Percentiles rank a stretch among this genome's conserved stretches.
phyloP scores from a whole-genome alignment of 2,797 vertebrate genomes.

The Balearica regulorum region DNA sequence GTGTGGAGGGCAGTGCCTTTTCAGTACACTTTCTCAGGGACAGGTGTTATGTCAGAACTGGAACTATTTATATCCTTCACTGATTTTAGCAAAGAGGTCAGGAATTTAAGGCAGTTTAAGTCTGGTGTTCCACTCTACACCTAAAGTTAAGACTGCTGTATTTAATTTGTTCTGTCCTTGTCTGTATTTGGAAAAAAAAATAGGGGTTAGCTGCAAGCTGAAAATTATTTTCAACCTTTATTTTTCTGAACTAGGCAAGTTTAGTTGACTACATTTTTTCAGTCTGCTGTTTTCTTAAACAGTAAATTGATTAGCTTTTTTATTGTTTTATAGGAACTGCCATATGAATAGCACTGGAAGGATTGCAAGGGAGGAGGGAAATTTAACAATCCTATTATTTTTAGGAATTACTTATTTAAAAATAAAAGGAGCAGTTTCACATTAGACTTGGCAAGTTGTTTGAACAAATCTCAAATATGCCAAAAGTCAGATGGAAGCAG shows the following conservation, averaged over 20 bases:
- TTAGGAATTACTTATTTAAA: constrained; percentile 56
- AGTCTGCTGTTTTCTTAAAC: background rate
- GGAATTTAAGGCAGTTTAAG: background rate
- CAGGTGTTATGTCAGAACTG: background rate
- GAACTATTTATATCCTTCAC: background rate
- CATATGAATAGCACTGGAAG: constrained; percentile 17
- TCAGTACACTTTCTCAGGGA: background rate
- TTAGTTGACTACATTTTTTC: background rate
- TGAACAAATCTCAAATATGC: constrained; percentile 28
- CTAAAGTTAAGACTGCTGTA: background rate
- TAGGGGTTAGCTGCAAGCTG: background rate
- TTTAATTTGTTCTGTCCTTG: background rate
- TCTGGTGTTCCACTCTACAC: background rate
- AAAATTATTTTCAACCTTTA: background rate
- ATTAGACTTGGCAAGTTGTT: constrained; percentile 16
- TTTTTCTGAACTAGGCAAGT: background rate
- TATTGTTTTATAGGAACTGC: constrained; percentile 2
- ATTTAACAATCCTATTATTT: constrained; percentile 32
- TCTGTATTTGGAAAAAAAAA: background rate
- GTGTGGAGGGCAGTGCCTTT: constrained; percentile 16
- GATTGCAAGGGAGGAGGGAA: background rate
- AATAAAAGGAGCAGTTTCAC: constrained; percentile 29
- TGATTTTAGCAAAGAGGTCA: constrained; percentile 28
- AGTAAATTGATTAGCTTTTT: constrained; percentile 26
- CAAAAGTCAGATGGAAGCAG: constrained; percentile 46